Conservation (phyloP, 2,888 invertebrate species). For the Steromphala cineraria region DNA sequence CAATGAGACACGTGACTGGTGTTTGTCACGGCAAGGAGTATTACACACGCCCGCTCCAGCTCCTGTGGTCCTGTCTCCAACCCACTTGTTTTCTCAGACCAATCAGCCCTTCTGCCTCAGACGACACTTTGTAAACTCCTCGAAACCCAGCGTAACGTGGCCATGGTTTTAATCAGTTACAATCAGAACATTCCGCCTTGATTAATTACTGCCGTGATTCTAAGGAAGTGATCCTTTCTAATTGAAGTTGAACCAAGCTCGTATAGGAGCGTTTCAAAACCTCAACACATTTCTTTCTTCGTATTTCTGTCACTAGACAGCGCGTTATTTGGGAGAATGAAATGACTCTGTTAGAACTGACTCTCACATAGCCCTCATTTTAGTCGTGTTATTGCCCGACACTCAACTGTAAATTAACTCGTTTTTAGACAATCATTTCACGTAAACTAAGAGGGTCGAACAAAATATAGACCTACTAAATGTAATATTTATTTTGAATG, state of each 20-base stretch:
- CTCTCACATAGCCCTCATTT: too few relatives aligned
- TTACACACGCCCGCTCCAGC: neutral
- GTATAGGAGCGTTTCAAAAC: neutral
- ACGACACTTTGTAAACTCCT: neutral
- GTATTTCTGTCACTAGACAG: neutral
- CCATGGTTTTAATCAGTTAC: neutral
- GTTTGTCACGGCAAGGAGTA: neutral
- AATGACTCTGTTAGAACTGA: too few relatives aligned
- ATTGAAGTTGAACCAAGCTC: constrained; percentile 1
- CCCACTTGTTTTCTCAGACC: neutral
- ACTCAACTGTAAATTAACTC: too few relatives aligned
- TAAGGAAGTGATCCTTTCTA: neutral
- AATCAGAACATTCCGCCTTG: neutral
- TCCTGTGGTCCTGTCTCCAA: neutral
- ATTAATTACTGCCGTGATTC: constrained; percentile 6
- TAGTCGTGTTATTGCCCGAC: too few relatives aligned
- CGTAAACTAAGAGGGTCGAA: too few relatives aligned
- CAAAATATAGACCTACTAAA: too few relatives aligned
- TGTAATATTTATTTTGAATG: too few relatives aligned
- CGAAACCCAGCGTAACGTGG: neutral
- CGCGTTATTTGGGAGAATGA: too few relatives aligned
- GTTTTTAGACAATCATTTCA: too few relatives aligned
- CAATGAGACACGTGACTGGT: neutral
- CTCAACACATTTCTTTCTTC: neutral
- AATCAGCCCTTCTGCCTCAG: neutral